Percentiles rank a stretch among this genome's conserved stretches.
Conservation (phyloP, 2,797 vertebrate species). For the Amblyopsis hoosieri region DNA sequence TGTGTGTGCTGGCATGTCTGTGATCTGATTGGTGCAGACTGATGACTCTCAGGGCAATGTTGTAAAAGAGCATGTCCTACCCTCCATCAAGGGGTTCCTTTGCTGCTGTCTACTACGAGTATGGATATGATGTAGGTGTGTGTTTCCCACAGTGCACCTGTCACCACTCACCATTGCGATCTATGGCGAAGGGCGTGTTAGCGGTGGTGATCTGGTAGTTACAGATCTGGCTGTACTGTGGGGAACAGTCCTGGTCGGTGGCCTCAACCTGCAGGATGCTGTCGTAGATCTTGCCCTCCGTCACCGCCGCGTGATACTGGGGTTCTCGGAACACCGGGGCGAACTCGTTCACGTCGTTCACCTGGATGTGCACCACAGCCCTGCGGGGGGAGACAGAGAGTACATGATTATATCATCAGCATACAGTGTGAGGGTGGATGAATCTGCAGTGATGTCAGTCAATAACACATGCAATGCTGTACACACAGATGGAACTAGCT, state of each 20-base stretch:
- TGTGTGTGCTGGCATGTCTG: neutral
- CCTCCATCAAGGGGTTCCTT: slow-evolving; percentile 37
- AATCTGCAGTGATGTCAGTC: neutral
- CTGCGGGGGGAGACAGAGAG: slow-evolving; percentile 64
- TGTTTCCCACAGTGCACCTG: neutral
- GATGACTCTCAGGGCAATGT: slow-evolving; percentile 41
- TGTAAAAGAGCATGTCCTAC: slow-evolving; percentile 38
- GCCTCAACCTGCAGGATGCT: slow-evolving; percentile 96
- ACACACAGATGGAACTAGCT: neutral
- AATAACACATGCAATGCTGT: neutral
- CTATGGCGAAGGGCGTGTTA: slow-evolving; percentile 91
- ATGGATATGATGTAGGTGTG: slow-evolving; percentile 10
- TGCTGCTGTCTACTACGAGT: neutral
- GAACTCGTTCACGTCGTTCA: slow-evolving; percentile 96
- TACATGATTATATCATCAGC: slow-evolving; percentile 13
- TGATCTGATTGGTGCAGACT: slow-evolving; percentile 49
- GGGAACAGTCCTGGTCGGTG: slow-evolving; percentile 92
- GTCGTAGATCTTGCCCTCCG: slow-evolving; percentile 93
- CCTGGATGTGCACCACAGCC: slow-evolving; percentile 96
- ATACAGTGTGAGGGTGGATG: neutral
- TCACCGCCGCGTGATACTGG: slow-evolving; percentile 85
- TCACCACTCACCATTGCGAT: slow-evolving; percentile 89
- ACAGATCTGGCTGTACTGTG: slow-evolving; percentile 96
- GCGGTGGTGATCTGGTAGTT: slow-evolving; percentile 91
- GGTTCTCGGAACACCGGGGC: slow-evolving; percentile 90